These are phyloP conservation scores for Rhodinocichla rosea DNA, from an alignment of 2,113 vertebrate genomes.

Conservation along the genomic window DNA sequence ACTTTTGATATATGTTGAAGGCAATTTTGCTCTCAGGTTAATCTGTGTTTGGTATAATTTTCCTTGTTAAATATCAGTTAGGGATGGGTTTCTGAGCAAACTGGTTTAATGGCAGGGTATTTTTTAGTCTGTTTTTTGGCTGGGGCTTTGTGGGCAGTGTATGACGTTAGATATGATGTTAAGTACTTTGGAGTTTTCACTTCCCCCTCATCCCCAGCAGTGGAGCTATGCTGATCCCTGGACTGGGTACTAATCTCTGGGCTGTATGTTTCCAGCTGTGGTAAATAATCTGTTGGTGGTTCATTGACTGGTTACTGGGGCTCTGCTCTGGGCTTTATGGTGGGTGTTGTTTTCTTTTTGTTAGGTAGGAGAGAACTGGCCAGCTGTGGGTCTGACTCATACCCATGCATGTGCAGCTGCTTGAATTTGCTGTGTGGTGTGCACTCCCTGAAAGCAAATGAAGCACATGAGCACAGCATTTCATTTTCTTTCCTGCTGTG, in stretches of 20 bases:
- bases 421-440: constrained; percentile 13
- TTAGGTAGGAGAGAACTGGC: not conserved
- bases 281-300: not conserved
- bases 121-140: not conserved
- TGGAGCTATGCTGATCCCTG: not conserved
- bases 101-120: not conserved
- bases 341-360: not conserved
- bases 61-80: not conserved
- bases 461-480: not conserved
- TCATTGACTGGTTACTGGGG: not conserved
- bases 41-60: not conserved
- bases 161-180: not conserved
- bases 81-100: not conserved
- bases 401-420: not conserved
- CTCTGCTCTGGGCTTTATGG: not conserved
- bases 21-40: not conserved
- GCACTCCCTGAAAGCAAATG: not conserved
- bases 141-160: not conserved
- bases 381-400: constrained; percentile 15
- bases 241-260: not conserved
- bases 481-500: accelerated
- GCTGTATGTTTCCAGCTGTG: not conserved
- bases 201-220: not conserved
- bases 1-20: not conserved
- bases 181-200: not conserved